These are phyloP conservation scores for Callipepla squamata DNA, from an alignment of 2,113 vertebrate species.

Conservation along the genomic window DNA sequence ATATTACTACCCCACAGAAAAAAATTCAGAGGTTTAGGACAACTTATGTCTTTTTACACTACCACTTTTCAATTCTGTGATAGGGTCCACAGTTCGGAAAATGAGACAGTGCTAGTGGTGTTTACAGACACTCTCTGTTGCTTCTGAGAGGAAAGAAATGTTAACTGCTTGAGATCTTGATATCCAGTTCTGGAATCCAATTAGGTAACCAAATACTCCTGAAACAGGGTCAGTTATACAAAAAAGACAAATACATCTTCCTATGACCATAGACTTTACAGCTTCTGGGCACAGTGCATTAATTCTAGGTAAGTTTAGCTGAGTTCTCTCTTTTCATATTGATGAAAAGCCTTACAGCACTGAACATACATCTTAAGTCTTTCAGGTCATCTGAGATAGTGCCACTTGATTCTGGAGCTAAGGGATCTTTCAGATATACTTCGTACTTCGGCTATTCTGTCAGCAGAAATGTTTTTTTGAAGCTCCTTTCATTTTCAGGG, in stretches of 20 bases:
- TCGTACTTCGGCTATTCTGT: background rate
- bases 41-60: background rate
- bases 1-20: constrained; percentile 6
- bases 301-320: background rate
- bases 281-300: background rate
- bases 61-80: background rate
- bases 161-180: background rate
- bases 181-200: background rate
- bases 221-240: background rate
- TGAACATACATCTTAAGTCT: background rate
- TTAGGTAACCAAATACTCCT: background rate
- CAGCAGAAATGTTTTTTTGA: background rate
- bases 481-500: background rate
- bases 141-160: background rate
- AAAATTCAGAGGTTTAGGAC: background rate
- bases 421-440: background rate
- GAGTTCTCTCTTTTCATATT: background rate
- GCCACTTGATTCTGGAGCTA: background rate
- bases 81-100: background rate
- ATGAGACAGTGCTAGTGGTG: background rate
- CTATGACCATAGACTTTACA: background rate
- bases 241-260: background rate
- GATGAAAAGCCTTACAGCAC: background rate
- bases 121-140: background rate
- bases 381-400: background rate